Evolutionary conservation across 2,797 vertebrate species (phyloP), one percentile per base, ranked within the genome.

Genomic region (Protonibea diacanthus): DNA sequence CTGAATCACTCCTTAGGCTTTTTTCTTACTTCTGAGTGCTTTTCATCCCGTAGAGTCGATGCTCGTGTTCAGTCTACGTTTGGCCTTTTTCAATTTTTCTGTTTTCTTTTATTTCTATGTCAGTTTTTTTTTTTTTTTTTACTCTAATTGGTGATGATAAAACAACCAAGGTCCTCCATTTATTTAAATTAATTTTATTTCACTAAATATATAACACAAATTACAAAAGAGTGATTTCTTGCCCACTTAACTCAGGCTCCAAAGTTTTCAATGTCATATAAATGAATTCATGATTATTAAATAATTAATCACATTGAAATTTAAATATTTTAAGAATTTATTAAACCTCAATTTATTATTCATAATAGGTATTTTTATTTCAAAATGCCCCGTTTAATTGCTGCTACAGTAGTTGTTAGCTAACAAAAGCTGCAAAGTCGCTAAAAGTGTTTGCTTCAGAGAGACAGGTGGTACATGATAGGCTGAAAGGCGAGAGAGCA

Each of bases 31-130:
- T 74, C 38, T 62, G 44, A 78, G 53, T 49, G 23, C 45, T 57
- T 84, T 82, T 85, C 45, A 82, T 86, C 78, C 76, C 55, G 1
- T 38, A 81, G 81, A 82, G 68, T 77, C 69, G 61, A 45, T 48
- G 56, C 44, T 52, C 52, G 25, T 61, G 49, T 82, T 87, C 64
- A n/a, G 51, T 76, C 55, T 57, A 29, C 42, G 3, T 80, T 85
- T 74, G 63, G 65, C 63, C 33, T 62, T 40, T 55, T 6, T 49
- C 25, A 4, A 4, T 69, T 63, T 17, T 25, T 6, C 29, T 8
- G 44, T 56, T 75, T 63, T n/a, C 38, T 21, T 53, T 62, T 3
- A 47, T 11, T 69, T 57, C 33, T 12, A 38, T 53, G 18, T 8
- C 25, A 21, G 44, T 52, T 75, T 60, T n/a, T 38, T 20, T 53